Evolutionary conservation across 2,113 vertebrate species (phyloP).

Genomic region (Macroglossus sobrinus): DNA sequence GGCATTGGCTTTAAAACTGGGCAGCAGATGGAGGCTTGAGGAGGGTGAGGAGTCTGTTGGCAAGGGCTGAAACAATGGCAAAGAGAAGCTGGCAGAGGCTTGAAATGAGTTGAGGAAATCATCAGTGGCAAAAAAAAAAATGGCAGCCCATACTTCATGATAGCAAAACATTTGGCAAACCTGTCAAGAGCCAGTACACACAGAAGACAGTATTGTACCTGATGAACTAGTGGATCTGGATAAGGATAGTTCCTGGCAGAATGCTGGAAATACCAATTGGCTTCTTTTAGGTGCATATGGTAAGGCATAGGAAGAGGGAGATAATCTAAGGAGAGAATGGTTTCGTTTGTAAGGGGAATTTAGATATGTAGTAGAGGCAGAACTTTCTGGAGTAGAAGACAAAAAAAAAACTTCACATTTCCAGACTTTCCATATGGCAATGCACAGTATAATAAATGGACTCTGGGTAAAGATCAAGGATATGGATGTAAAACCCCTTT

Average conservation of each 20-base stretch:
- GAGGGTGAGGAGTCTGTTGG: slow-evolving; percentile 12
- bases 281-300: neutral
- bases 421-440: neutral
- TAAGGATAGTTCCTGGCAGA: neutral
- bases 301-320: neutral
- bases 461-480: neutral
- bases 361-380: neutral
- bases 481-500: neutral
- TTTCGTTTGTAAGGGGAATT: neutral
- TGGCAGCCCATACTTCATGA: slow-evolving; percentile 43
- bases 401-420: neutral
- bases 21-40: slow-evolving; percentile 54
- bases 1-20: slow-evolving; percentile 38
- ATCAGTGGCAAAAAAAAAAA: slow-evolving; percentile 45
- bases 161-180: slow-evolving; percentile 49
- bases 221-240: neutral
- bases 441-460: neutral
- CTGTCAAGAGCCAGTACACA: neutral
- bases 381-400: neutral
- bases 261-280: neutral
- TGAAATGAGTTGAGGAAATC: slow-evolving; percentile 35
- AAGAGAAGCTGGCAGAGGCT: slow-evolving; percentile 28
- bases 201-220: neutral
- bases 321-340: neutral
- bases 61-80: slow-evolving; percentile 31